Percentiles rank a stretch among this genome's conserved stretches.
Conservation (phyloP, 2,113 vertebrate species). For the Periophthalmodon schlosseri region DNA sequence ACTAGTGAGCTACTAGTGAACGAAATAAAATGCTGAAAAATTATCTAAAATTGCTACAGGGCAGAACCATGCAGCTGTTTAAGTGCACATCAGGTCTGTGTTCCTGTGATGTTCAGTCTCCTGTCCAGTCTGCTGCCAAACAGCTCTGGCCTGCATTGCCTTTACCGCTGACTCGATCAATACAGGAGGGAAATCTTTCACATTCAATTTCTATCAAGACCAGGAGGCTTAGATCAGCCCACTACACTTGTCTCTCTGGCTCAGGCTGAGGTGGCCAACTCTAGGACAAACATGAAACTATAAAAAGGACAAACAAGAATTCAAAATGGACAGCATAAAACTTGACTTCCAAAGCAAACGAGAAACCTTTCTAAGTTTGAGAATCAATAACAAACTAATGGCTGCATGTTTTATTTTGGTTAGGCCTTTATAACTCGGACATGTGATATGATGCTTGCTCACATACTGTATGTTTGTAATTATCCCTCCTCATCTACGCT, state of each 20-base stretch:
- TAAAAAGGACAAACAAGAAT: neutral
- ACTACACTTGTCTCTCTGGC: slow-evolving; percentile 9
- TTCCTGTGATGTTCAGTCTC: slow-evolving; percentile 33
- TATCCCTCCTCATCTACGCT: slow-evolving; percentile 8
- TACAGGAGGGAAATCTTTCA: slow-evolving; percentile 61
- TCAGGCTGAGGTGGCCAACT: slow-evolving; percentile 13
- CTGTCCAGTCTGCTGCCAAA: slow-evolving; percentile 52
- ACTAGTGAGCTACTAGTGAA: neutral
- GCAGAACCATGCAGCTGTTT: neutral
- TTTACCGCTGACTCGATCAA: slow-evolving; percentile 54
- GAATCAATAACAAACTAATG: neutral
- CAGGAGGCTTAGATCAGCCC: slow-evolving; percentile 18
- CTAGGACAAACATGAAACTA: slow-evolving; percentile 15
- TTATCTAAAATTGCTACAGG: neutral
- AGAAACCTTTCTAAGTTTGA: neutral
- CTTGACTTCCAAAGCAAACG: slow-evolving; percentile 1
- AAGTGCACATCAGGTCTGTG: slow-evolving; percentile 7
- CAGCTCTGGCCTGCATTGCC: slow-evolving; percentile 39
- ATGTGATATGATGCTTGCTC: neutral
- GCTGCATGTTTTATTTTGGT: slow-evolving; percentile 1
- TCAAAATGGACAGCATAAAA: neutral
- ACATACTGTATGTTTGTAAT: slow-evolving; percentile 6
- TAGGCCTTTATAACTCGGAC: neutral
- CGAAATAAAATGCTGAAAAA: neutral
- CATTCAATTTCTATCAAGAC: slow-evolving; percentile 48